Evolutionary conservation across 2,797 vertebrate species (phyloP).

Genomic region (Perodicticus potto): DNA sequence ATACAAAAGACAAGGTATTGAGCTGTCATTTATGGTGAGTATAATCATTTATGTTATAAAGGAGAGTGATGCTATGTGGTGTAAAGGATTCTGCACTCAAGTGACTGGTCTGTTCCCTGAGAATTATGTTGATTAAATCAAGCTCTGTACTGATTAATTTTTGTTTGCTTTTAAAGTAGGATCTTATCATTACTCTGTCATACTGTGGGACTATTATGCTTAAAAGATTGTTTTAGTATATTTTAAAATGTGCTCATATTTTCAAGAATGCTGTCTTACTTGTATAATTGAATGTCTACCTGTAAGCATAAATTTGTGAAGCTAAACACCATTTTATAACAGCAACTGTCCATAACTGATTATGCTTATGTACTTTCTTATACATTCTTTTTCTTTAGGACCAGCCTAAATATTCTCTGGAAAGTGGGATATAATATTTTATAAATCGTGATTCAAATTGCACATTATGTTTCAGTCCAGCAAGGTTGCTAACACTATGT

Average conservation of each 20-base stretch:
- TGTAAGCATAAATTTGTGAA: constrained; percentile 84
- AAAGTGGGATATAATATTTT: constrained; percentile 88
- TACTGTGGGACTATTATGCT: constrained; percentile 87
- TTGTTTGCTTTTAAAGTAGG: constrained; percentile 84
- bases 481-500: constrained; percentile 90
- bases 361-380: constrained; percentile 87
- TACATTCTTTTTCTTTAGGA: constrained; percentile 88
- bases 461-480: constrained; percentile 89
- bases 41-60: constrained; percentile 97
- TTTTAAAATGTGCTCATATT: constrained; percentile 86
- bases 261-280: constrained; percentile 87
- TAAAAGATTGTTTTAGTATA: constrained; percentile 88
- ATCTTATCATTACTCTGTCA: constrained; percentile 89
- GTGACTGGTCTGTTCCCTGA: constrained; percentile 96
- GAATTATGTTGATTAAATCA: constrained; percentile 97
- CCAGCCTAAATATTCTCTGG: constrained; percentile 89
- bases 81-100: constrained; percentile 93
- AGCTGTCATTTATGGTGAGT: constrained; percentile 95
- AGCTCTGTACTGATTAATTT: constrained; percentile 96
- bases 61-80: constrained; percentile 98
- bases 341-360: constrained; percentile 86
- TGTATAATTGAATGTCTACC: constrained; percentile 87
- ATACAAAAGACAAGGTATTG: constrained; percentile 95
- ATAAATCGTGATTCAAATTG: constrained; percentile 87
- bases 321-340: constrained; percentile 85